A percentile compares a stretch with the other conserved stretches of the same genome.
phyloP scores from a whole-genome alignment of 64 coral and sea anemone species.

The Pocillopora damicornis region DNA sequence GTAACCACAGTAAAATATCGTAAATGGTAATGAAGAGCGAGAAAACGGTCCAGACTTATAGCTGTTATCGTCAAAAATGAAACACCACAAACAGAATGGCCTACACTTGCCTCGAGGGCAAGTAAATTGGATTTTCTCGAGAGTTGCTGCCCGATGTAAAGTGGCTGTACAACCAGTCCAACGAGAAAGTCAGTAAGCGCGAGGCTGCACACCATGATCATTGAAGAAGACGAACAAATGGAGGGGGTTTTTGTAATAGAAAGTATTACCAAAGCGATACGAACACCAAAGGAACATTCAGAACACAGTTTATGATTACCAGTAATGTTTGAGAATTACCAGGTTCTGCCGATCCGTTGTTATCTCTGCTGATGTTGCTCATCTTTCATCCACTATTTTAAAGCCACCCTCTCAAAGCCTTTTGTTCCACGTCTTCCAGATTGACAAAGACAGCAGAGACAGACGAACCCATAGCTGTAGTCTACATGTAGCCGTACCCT shows the following conservation, averaged over 20 bases:
- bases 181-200: conserved; percentile 34
- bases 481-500: no score
- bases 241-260: not conserved
- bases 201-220: conserved; percentile 21
- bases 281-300: conserved; percentile 18
- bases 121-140: not conserved
- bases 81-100: conserved; percentile 38
- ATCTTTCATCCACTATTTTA: not conserved
- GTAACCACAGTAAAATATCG: conserved; percentile 15
- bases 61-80: conserved; percentile 39
- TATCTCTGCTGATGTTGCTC: not conserved
- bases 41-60: conserved; percentile 34
- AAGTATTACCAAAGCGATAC: conserved; percentile 2
- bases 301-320: not conserved
- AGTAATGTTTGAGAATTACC: not conserved
- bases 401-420: no score
- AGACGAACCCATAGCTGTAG: no score
- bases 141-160: conserved; percentile 9
- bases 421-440: no score
- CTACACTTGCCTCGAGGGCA: not conserved
- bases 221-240: conserved; percentile 9
- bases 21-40: conserved; percentile 41
- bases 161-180: conserved; percentile 29
- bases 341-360: not conserved
- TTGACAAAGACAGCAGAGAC: no score